phyloP scores from a whole-genome alignment of 1,140 invertebrate species.

The Drosophila ohnishii region DNA sequence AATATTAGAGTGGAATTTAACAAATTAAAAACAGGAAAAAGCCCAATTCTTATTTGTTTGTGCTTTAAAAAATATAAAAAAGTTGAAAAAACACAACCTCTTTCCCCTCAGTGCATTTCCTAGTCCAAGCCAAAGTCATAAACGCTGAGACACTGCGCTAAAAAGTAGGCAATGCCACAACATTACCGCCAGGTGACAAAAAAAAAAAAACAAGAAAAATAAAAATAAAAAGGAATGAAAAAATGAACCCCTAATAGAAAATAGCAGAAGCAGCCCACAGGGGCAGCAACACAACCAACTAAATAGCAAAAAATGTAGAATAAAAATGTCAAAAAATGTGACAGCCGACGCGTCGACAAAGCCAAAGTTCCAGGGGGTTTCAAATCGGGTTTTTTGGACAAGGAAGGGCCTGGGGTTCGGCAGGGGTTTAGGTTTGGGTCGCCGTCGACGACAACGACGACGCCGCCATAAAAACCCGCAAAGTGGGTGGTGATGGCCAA shows the following conservation, averaged over 20 bases:
- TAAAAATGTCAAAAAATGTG: conserved; percentile 80
- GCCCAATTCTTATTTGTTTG: too few relatives aligned
- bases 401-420: not conserved
- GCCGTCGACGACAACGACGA: conserved; percentile 15
- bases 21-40: not conserved
- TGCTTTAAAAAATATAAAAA: not conserved
- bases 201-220: conserved; percentile 54
- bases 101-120: conserved; percentile 12
- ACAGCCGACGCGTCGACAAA: conserved; percentile 64
- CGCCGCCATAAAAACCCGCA: conserved; percentile 76
- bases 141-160: conserved; percentile 39
- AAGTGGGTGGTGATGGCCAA: conserved; percentile 81
- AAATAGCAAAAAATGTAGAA: conserved; percentile 74
- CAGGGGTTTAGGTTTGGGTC: conserved; percentile 21
- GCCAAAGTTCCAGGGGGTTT: conserved; percentile 32
- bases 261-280: conserved; percentile 21
- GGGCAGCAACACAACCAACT: conserved; percentile 28
- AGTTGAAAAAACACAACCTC: not conserved
- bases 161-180: conserved; percentile 70
- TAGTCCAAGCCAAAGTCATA: conserved; percentile 9
- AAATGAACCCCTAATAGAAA: conserved; percentile 43
- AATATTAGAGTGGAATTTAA: not conserved
- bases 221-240: conserved; percentile 17
- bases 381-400: conserved; percentile 6
- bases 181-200: conserved; percentile 70